Conservation (phyloP, 2,888 invertebrate genomes). For the Anticlea derivata region DNA sequence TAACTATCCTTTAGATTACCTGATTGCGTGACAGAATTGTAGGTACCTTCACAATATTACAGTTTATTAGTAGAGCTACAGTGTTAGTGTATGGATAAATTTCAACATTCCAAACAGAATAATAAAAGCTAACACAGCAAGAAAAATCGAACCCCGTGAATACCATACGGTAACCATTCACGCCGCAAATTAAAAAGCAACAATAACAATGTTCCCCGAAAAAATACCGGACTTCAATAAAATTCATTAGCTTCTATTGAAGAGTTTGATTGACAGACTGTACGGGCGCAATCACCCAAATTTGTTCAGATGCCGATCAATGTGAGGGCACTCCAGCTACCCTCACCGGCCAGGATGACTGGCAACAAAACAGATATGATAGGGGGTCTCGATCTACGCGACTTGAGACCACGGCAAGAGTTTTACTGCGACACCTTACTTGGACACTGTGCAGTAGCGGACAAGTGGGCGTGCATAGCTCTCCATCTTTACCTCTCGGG, state of each 20-base stretch:
- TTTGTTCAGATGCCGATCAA: conserved; percentile 61
- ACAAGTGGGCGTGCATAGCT: too few relatives aligned
- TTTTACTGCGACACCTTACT: neutral
- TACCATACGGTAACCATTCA: conserved; percentile 25
- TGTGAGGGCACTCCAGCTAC: conserved; percentile 50
- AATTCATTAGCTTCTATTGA: conserved; percentile 56
- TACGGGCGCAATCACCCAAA: conserved; percentile 63
- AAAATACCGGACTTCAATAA: conserved; percentile 51
- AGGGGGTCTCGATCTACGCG: conserved; percentile 3
- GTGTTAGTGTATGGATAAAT: too few relatives aligned
- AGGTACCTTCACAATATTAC: too few relatives aligned
- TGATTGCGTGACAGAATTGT: too few relatives aligned
- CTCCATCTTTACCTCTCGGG: too few relatives aligned
- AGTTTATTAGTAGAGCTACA: too few relatives aligned
- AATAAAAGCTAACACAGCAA: neutral
- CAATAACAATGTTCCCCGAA: conserved; percentile 32
- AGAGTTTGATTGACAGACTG: conserved; percentile 52
- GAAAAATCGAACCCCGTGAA: neutral
- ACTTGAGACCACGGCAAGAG: conserved; percentile 3
- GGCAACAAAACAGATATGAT: conserved; percentile 21
- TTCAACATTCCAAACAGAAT: neutral
- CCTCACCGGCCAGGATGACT: conserved; percentile 49
- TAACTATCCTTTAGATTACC: too few relatives aligned
- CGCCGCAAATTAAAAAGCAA: conserved; percentile 33
- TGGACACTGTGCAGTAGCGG: too few relatives aligned